Conservation (phyloP, 2,888 invertebrate species). For the Baccha elongata region DNA sequence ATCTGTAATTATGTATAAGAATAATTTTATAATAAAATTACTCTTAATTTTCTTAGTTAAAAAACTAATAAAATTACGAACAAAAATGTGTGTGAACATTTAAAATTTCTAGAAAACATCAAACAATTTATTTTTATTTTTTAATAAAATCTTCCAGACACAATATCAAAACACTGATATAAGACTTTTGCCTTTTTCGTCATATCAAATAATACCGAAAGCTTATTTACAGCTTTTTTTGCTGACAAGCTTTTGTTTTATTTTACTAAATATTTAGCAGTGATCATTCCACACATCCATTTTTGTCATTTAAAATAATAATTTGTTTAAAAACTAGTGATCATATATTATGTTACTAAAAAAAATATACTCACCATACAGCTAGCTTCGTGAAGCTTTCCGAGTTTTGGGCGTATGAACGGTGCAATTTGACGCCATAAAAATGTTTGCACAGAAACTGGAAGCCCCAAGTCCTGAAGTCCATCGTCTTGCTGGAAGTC, state of each 20-base stretch:
- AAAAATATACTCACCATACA: slow-evolving; percentile 91
- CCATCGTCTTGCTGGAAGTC: slow-evolving; percentile 84
- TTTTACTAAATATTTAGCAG: slow-evolving; percentile 64
- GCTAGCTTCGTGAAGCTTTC: slow-evolving; percentile 97
- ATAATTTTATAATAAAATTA: too few species aligned
- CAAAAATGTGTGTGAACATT: slow-evolving; percentile 50
- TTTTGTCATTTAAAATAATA: slow-evolving; percentile 30
- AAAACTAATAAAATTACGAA: slow-evolving; percentile 19
- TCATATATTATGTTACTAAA: neutral
- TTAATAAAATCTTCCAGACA: slow-evolving; percentile 39
- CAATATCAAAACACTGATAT: slow-evolving; percentile 42
- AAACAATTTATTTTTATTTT: slow-evolving; percentile 43
- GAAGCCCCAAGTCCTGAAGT: slow-evolving; percentile 90
- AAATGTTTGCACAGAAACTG: slow-evolving; percentile 98
- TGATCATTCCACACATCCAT: slow-evolving; percentile 59
- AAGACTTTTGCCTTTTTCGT: slow-evolving; percentile 33
- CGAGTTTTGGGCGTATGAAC: slow-evolving; percentile 96
- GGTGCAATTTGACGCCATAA: slow-evolving; percentile 99
- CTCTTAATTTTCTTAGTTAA: too few species aligned
- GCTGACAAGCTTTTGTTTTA: slow-evolving; percentile 47
- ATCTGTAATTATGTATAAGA: too few species aligned
- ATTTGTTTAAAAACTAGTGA: neutral
- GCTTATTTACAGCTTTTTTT: slow-evolving; percentile 76
- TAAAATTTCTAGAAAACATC: slow-evolving; percentile 39
- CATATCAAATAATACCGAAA: slow-evolving; percentile 70